Base-by-base conservation (phyloP, 2,113 vertebrate genomes). In the Coturnix japonica region DNA sequence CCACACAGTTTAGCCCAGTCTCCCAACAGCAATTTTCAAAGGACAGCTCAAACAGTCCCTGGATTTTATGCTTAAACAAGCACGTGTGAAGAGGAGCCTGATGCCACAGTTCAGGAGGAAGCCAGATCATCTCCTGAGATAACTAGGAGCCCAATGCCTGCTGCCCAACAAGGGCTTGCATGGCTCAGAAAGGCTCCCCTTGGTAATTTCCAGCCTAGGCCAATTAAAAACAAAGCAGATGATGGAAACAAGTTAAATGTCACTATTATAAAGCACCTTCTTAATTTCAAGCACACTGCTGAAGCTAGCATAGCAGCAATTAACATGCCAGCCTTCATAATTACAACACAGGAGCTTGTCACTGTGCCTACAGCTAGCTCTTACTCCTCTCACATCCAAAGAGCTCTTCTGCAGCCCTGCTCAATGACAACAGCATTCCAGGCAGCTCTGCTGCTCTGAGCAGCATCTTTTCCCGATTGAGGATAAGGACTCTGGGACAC, bases 281-380 rank as follows among this genome's bases (percentile, higher is more conserved):
- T 75, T 69, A 65, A 85, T 54, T 87, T 87, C 9, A 1, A 85
- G 71, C 71, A 75, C 41, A 44, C 18, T 44, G 81, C 54, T 81
- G 74, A 93, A 95, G 63, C 53, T 63, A 81, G 78, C 30, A 83
- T 4, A 71, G 47, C 37, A 75, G 65, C 69, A 89, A 89, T 92
- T 90, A 80, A 75, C 85, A 77, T 33, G 66, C 4, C 61, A 74
- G 33, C 69, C 51, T 83, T 33, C 31, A 21, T 60, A 86, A 89
- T 47, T 64, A 84, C 2, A 71, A 56, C 30, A 46, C 37, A 47
- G 43, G 61, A 81, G 43, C 64, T 80, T 35, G 21, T 22, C 46
- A 70, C 37, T 6, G 3, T 33, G 60, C 65, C 81, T 69, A 22
- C 37, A 86, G 73, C 18, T 19, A 71, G 56, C 67, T 77, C 60